Percentiles rank a stretch among this genome's conserved stretches.
These are phyloP conservation scores for Coleophora deauratella DNA, from an alignment of 2,888 invertebrate species.

Conservation along the genomic window DNA sequence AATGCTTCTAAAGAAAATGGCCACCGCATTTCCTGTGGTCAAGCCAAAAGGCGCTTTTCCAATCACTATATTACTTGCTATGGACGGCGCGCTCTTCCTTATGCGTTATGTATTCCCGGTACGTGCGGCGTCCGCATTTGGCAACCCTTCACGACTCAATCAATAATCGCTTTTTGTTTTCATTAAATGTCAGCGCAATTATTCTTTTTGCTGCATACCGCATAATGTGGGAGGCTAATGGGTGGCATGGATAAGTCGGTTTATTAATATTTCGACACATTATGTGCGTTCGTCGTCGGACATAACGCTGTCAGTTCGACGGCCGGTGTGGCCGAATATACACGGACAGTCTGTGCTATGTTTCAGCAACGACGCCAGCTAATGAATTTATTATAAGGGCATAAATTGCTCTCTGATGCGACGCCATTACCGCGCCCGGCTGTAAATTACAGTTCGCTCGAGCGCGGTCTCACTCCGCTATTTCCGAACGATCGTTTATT, in stretches of 20 bases:
- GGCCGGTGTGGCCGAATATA: conserved; percentile 17
- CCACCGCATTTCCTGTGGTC: conserved; percentile 70
- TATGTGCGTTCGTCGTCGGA: conserved; percentile 15
- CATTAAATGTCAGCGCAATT: conserved; percentile 14
- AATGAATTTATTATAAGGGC: conserved; percentile 73
- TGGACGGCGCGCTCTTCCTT: conserved; percentile 21
- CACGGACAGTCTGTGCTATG: conserved; percentile 19
- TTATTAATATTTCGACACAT: conserved; percentile 22
- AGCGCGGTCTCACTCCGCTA: conserved; percentile 37
- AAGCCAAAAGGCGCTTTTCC: conserved; percentile 66
- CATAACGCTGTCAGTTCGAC: conserved; percentile 28
- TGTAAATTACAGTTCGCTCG: conserved; percentile 67
- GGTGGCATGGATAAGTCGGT: conserved; percentile 12
- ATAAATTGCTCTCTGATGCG: conserved; percentile 69
- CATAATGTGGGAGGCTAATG: conserved; percentile 1
- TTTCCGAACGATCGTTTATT: conserved; percentile 54
- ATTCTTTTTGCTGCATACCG: conserved; percentile 9
- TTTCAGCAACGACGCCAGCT: conserved; percentile 29
- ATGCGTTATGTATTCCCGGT: conserved; percentile 39
- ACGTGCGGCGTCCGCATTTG: conserved; percentile 26
- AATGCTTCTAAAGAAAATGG: conserved; percentile 54
- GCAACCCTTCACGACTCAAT: conserved; percentile 24
- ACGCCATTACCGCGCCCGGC: conserved; percentile 58
- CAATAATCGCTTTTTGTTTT: conserved; percentile 24
- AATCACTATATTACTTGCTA: conserved; percentile 42